Percentiles rank a stretch among this genome's conserved stretches.
Conservation (phyloP, 2,888 invertebrate species). For the Fragum whitleyi region DNA sequence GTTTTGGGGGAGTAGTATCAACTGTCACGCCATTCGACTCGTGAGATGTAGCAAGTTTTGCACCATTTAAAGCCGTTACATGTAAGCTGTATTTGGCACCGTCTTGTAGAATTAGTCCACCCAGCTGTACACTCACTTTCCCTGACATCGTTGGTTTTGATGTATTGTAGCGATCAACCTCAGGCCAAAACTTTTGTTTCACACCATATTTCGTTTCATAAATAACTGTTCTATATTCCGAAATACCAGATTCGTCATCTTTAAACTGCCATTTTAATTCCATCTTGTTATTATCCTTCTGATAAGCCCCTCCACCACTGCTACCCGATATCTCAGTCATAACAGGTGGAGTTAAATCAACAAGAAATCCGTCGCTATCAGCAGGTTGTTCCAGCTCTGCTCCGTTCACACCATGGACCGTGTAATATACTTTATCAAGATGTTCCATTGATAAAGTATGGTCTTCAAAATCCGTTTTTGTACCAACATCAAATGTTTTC, state of each 20-base stretch:
- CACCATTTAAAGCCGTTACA: constrained; percentile 71
- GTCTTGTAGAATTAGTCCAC: constrained; percentile 49
- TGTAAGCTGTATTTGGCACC: constrained; percentile 68
- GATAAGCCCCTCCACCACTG: constrained; percentile 45
- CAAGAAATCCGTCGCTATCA: constrained; percentile 66
- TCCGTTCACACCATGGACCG: constrained; percentile 70
- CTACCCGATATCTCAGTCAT: constrained; percentile 51
- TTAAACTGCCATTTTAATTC: constrained; percentile 65
- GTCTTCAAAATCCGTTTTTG: constrained; percentile 44
- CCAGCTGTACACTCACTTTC: constrained; percentile 30
- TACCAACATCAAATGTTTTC: constrained; percentile 57
- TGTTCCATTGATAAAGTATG: constrained; percentile 62
- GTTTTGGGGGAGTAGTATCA: constrained; percentile 70
- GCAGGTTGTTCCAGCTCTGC: constrained; percentile 59
- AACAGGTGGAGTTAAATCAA: constrained; percentile 75
- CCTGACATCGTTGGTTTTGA: constrained; percentile 24
- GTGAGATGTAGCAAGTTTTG: constrained; percentile 65
- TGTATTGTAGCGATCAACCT: constrained; percentile 32
- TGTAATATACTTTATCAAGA: constrained; percentile 48
- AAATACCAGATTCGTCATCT: constrained; percentile 70
- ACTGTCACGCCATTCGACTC: constrained; percentile 71
- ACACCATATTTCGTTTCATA: constrained; percentile 62
- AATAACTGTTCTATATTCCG: constrained; percentile 65
- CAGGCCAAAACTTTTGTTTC: constrained; percentile 68
- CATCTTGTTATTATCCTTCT: constrained; percentile 52